Percentiles rank a stretch among this genome's conserved stretches.
Evolutionary conservation across 2,113 vertebrate species (phyloP).

Genomic region (Pteronura brasiliensis): DNA sequence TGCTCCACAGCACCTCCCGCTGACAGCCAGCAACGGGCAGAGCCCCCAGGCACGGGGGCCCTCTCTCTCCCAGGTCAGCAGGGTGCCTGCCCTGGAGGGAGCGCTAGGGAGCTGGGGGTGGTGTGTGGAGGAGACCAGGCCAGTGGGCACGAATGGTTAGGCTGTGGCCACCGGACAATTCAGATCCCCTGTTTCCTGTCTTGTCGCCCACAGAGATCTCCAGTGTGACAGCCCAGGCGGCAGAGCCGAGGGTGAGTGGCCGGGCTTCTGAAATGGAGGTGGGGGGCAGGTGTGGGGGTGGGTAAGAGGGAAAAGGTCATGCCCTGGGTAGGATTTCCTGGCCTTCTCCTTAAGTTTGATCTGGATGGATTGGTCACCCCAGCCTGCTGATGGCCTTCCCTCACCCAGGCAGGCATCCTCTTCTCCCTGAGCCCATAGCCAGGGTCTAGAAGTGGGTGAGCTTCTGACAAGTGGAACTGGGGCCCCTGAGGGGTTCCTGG

Average conservation of each 20-base stretch:
- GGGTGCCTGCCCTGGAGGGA: neutral
- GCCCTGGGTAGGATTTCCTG: neutral
- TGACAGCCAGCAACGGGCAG: constrained; percentile 64
- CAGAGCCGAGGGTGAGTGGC: constrained; percentile 84
- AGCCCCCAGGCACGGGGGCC: constrained; percentile 68
- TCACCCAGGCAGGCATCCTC: neutral
- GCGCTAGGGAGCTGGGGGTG: neutral
- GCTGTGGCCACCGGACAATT: neutral
- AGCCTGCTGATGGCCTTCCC: neutral
- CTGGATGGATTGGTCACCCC: neutral
- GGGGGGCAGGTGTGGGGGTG: neutral
- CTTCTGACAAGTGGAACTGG: neutral
- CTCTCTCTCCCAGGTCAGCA: constrained; percentile 70
- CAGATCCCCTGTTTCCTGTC: neutral
- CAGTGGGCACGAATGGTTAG: neutral
- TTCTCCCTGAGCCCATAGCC: neutral
- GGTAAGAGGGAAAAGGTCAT: neutral
- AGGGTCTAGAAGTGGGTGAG: neutral
- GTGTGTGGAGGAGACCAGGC: neutral
- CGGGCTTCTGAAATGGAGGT: neutral
- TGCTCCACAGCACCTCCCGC: constrained; percentile 46
- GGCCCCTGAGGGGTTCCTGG: neutral
- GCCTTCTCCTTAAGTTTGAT: neutral
- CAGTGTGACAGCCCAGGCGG: constrained; percentile 84
- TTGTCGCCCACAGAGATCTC: constrained; percentile 80